phyloP scores from a whole-genome alignment of 2,113 vertebrate genomes.

The Illadopsis cleaveri region DNA sequence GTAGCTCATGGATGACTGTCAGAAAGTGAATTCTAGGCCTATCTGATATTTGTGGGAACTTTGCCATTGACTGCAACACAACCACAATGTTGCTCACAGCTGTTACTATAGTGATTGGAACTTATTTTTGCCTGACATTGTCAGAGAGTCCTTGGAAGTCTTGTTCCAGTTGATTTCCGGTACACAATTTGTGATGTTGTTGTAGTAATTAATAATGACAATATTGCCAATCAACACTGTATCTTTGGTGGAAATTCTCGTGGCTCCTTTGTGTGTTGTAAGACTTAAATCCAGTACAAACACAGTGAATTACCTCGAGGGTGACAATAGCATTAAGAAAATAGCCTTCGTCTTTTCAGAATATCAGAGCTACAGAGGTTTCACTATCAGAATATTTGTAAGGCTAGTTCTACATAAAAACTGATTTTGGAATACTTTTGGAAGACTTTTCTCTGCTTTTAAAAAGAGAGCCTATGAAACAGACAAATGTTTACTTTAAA shows the following conservation, averaged over 20 bases:
- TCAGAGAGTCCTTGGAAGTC: conserved; percentile 15
- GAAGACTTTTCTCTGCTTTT: not conserved
- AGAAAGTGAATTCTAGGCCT: not conserved
- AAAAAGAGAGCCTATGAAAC: not conserved
- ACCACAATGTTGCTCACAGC: not conserved
- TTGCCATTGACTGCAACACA: not conserved
- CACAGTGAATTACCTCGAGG: not conserved
- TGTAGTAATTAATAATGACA: conserved; percentile 18
- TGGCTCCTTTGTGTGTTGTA: not conserved
- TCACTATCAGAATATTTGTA: not conserved
- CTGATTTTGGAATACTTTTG: not conserved
- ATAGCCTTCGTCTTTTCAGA: not conserved
- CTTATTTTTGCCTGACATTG: conserved; percentile 42
- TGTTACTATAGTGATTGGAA: conserved; percentile 17
- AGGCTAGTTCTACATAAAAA: not conserved
- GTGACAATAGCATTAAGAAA: not conserved
- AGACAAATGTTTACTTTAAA: not conserved
- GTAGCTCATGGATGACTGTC: not conserved
- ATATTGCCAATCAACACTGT: not conserved
- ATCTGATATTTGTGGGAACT: not conserved
- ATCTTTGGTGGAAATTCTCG: not conserved
- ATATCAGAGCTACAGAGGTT: not conserved
- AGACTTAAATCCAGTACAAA: not conserved
- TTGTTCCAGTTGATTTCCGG: conserved; percentile 42
- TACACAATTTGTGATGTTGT: not conserved